Conservation (phyloP, 2,888 invertebrate species). For the Hemistola chrysoprasaria region DNA sequence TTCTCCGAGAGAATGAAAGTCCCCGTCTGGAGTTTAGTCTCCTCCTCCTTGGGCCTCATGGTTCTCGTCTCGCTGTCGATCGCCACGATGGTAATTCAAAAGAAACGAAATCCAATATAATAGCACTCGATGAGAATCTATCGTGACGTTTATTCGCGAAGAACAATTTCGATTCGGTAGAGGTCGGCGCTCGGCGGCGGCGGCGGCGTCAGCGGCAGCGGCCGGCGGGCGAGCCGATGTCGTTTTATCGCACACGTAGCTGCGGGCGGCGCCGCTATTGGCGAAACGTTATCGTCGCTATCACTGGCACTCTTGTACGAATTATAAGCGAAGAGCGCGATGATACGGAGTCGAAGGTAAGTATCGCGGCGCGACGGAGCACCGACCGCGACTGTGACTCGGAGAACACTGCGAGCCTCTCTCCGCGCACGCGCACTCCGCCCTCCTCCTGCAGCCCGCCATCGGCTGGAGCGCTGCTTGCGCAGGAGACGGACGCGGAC, state of each 20-base stretch:
- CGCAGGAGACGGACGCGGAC: slow-evolving; percentile 34
- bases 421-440: slow-evolving; percentile 24
- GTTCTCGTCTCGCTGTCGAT: slow-evolving; percentile 27
- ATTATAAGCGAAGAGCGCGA: slow-evolving; percentile 51
- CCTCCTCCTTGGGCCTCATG: slow-evolving; percentile 76
- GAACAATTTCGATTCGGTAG: slow-evolving; percentile 58
- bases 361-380: slow-evolving; percentile 36
- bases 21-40: slow-evolving; percentile 69
- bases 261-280: slow-evolving; percentile 54
- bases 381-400: slow-evolving; percentile 49
- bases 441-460: slow-evolving; percentile 35
- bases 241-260: slow-evolving; percentile 49
- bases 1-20: slow-evolving; percentile 83
- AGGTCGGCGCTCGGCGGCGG: slow-evolving; percentile 43
- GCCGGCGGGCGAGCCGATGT: slow-evolving; percentile 35
- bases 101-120: slow-evolving; percentile 54
- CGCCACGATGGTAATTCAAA: slow-evolving; percentile 53
- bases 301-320: slow-evolving; percentile 64
- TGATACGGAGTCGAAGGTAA: slow-evolving; percentile 35
- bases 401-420: slow-evolving; percentile 33
- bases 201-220: slow-evolving; percentile 36
- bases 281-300: slow-evolving; percentile 63
- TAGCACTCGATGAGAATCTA: slow-evolving; percentile 54
- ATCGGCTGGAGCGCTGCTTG: slow-evolving; percentile 33
- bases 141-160: slow-evolving; percentile 51